Evolutionary conservation across 2,113 vertebrate species (phyloP), one percentile per base, ranked within the genome.

Genomic region (Bolborhynchus lineola): DNA sequence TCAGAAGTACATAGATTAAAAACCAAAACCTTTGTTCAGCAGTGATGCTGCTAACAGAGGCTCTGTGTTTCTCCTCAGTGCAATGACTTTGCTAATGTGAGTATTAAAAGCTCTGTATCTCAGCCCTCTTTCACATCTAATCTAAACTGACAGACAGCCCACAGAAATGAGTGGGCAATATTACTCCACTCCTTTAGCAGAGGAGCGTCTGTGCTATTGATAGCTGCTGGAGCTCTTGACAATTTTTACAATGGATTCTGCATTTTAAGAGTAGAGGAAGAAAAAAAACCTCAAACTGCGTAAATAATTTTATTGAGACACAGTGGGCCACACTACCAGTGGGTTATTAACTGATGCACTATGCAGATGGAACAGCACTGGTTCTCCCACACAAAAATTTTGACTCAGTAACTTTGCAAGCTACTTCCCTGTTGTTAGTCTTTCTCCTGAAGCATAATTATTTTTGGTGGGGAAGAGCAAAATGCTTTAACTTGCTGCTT

Each of bases 61-160:
- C 47, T 94, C 93, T 92, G 64, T 76, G n/a, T 59, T 94, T 68
- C 46, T 93, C 31, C 63, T 93, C 46, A 19, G 70, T n/a, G 76
- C 92, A 68, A 28, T 82, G 72, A 53, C 63, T 96, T 91, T 49
- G 83, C 76, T 92, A 76, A 96, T 39, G 31, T 29, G 59, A 78
- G 31, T 78, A 76, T 95, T 95, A 87, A 86, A 89, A 91, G 63
- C 92, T 96, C 91, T 93, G 31, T 68, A 90, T 83, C 76, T 94
- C 88, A 93, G 68, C 70, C 82, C 88, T 81, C 86, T 91, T 85
- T 95, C 80, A 87, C 23, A 70, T 92, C 21, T 69, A 91, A 97
- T 95, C 82, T 47, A 41, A 95, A 93, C 63, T 96, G 96, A 95
- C 90, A 95, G 96, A 92, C 95, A 96, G 91, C 97, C 96, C 95